Evolutionary conservation across 2,888 invertebrate genomes (phyloP).

Genomic region (Eupithecia abbreviata): DNA sequence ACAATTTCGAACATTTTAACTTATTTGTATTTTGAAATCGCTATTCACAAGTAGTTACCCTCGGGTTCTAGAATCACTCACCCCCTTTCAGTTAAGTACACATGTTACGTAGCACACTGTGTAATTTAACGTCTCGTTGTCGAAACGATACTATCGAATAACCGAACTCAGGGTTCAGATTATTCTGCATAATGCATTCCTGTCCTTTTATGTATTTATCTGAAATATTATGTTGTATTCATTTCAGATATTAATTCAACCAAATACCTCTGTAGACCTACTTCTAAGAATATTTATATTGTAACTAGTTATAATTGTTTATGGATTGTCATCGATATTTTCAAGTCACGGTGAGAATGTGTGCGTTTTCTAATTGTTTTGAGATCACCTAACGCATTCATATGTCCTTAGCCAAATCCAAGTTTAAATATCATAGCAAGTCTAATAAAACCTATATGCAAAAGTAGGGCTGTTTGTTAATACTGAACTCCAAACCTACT

Average conservation of each 20-base stretch:
- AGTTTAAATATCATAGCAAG: not conserved
- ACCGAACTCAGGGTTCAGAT: not conserved
- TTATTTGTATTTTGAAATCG: too few relatives aligned
- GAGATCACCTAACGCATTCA: slow-evolving; percentile 3
- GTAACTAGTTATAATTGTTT: slow-evolving; percentile 23
- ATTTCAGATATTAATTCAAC: slow-evolving; percentile 76
- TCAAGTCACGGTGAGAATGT: slow-evolving; percentile 48
- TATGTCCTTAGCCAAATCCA: not conserved
- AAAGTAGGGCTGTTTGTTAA: not conserved
- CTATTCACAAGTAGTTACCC: too few relatives aligned
- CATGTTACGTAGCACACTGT: not conserved
- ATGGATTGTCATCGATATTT: slow-evolving; percentile 37
- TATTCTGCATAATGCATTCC: not conserved
- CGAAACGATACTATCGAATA: slow-evolving; percentile 1
- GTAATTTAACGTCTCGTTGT: not conserved
- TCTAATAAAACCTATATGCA: not conserved
- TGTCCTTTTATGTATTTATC: not conserved
- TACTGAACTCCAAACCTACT: not conserved
- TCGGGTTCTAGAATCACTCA: too few relatives aligned
- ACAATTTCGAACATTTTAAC: not conserved
- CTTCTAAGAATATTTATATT: slow-evolving; percentile 33
- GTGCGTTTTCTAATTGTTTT: slow-evolving; percentile 35
- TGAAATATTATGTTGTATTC: slow-evolving; percentile 37
- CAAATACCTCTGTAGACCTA: slow-evolving; percentile 42
- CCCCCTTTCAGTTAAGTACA: too few relatives aligned